A percentile compares a stretch with the other conserved stretches of the same genome.
These are phyloP conservation scores for Melieria crassipennis DNA, from an alignment of 2,888 invertebrate species.

Conservation along the genomic window DNA sequence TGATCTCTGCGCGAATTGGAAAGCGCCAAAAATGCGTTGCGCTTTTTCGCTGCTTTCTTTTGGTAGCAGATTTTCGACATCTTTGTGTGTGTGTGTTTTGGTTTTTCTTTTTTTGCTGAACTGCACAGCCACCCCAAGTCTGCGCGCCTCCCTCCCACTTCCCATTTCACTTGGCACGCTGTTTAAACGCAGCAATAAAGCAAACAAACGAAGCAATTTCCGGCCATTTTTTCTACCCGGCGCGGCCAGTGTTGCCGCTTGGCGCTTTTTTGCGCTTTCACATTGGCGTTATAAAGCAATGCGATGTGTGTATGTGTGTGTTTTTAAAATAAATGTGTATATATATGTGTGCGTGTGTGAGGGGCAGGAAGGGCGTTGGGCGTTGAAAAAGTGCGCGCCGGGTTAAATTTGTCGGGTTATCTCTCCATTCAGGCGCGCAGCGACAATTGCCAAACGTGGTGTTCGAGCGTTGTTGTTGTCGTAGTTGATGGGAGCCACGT, in stretches of 20 bases:
- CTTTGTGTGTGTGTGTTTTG: too few species aligned
- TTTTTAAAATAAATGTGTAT: constrained; percentile 12
- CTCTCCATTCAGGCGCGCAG: constrained; percentile 52
- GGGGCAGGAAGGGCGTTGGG: constrained; percentile 36
- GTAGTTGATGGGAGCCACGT: constrained; percentile 16
- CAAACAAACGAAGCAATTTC: too few species aligned
- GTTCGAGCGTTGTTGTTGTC: neutral
- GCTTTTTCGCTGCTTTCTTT: too few species aligned
- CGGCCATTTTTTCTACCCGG: constrained; percentile 15
- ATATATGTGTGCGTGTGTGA: neutral
- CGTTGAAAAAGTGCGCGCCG: constrained; percentile 59
- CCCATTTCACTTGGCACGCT: too few species aligned
- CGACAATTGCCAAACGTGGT: neutral
- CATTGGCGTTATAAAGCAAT: constrained; percentile 26
- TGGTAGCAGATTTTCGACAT: too few species aligned
- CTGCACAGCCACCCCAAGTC: too few species aligned
- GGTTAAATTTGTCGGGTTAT: constrained; percentile 51
- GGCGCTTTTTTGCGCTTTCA: constrained; percentile 13
- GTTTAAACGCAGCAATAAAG: too few species aligned
- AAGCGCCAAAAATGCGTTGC: constrained; percentile 23
- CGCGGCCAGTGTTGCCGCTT: neutral
- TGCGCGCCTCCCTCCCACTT: too few species aligned
- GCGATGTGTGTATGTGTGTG: constrained; percentile 29
- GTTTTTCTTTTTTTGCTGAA: too few species aligned
- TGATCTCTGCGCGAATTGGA: constrained; percentile 63